Evolutionary conservation across 2,113 vertebrate genomes (phyloP).

Genomic region (Eptesicus fuscus): DNA sequence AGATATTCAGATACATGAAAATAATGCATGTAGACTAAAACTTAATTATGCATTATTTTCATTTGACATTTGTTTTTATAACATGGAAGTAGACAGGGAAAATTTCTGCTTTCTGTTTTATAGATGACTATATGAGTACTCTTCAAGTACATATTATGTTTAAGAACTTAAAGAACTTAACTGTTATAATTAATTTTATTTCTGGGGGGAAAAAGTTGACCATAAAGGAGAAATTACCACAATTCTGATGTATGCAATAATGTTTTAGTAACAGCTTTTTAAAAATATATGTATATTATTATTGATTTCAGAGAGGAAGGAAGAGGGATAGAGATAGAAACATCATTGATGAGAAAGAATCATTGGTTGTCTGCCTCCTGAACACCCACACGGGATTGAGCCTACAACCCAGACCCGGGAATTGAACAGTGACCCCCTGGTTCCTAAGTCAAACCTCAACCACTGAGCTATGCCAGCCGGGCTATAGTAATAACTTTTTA

Average conservation of each 20-base stretch:
- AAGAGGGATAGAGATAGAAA: too few species aligned
- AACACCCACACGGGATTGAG: too few species aligned
- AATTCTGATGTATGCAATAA: neutral
- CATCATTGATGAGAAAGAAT: too few species aligned
- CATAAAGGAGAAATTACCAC: neutral
- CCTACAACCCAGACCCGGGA: too few species aligned
- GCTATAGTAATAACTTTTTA: neutral
- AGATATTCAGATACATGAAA: neutral
- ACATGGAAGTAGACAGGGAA: neutral
- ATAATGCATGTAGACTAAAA: neutral
- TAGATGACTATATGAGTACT: neutral
- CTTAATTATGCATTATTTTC: neutral
- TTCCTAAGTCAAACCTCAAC: too few species aligned
- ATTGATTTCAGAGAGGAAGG: too few species aligned
- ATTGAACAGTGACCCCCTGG: too few species aligned
- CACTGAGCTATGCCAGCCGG: too few species aligned
- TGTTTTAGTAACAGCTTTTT: neutral
- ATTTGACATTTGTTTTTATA: constrained; percentile 21
- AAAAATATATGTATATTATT: neutral
- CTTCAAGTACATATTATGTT: neutral
- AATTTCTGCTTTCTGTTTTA: neutral
- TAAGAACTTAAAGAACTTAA: constrained; percentile 16
- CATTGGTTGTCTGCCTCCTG: too few species aligned
- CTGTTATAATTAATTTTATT: neutral
- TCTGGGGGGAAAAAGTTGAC: neutral